phyloP scores from a whole-genome alignment of 2,888 invertebrate species.

The Athalia cordata region DNA sequence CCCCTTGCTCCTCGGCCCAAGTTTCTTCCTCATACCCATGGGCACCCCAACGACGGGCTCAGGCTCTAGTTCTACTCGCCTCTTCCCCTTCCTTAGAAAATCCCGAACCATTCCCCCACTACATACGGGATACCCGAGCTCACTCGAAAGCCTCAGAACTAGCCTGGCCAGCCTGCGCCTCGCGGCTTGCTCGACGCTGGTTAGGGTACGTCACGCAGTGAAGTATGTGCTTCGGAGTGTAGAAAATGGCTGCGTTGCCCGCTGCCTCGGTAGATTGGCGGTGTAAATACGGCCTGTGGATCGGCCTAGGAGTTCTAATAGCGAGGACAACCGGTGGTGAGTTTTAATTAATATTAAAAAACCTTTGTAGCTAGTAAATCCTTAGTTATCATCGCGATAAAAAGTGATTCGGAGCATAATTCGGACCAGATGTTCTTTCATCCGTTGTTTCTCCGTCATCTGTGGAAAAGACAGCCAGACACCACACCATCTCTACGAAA shows the following conservation, averaged over 20 bases:
- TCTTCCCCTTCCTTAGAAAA: conserved; percentile 29
- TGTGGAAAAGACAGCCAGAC: neutral
- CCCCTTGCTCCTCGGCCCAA: conserved; percentile 9
- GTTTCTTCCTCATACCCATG: conserved; percentile 25
- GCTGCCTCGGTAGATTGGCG: conserved; percentile 64
- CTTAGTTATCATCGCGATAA: neutral
- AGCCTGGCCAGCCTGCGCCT: conserved; percentile 58
- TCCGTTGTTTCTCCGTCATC: no score
- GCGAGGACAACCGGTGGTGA: conserved; percentile 65
- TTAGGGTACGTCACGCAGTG: conserved; percentile 68
- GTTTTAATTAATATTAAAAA: conserved; percentile 52
- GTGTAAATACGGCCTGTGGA: conserved; percentile 70
- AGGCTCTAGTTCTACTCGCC: conserved; percentile 16
- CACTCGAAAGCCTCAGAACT: conserved; percentile 53
- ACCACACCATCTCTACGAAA: neutral
- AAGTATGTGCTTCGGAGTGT: conserved; percentile 72
- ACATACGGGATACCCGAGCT: conserved; percentile 45
- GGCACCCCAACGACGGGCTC: conserved; percentile 40
- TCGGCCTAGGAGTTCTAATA: conserved; percentile 64
- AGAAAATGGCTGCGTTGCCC: conserved; percentile 73
- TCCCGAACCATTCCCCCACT: conserved; percentile 45
- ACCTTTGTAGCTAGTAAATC: neutral
- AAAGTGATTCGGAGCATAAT: conserved; percentile 16
- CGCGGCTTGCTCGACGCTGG: conserved; percentile 46
- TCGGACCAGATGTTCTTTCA: conserved; percentile 12